Percentiles rank a stretch among this genome's conserved stretches.
Evolutionary conservation across 2,113 vertebrate species (phyloP).

Genomic region (Festucalex cinctus): DNA sequence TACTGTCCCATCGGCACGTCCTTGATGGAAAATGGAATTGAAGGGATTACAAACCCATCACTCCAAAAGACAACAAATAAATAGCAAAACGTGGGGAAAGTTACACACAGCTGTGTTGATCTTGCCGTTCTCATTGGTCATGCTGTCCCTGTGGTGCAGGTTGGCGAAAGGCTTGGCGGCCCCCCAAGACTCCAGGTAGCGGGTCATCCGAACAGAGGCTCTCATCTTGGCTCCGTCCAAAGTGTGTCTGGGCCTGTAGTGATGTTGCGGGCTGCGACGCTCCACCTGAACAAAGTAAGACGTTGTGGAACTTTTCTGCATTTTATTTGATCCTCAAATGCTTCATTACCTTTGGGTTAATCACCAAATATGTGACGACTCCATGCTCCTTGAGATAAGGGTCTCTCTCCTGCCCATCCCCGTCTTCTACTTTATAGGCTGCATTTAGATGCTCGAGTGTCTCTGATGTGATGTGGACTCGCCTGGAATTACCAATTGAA

Average conservation of each 20-base stretch:
- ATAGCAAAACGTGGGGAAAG: background rate
- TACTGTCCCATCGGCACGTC: conserved; percentile 95
- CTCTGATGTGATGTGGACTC: conserved; percentile 94
- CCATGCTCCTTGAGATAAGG: conserved; percentile 92
- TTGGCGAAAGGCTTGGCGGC: conserved; percentile 97
- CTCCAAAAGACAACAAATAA: background rate
- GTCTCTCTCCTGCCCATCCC: conserved; percentile 89
- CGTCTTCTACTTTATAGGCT: conserved; percentile 93
- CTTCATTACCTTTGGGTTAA: conserved; percentile 87
- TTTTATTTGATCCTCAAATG: conserved; percentile 2
- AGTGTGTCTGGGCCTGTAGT: conserved; percentile 83
- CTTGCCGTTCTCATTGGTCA: conserved; percentile 97
- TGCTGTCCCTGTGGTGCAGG: conserved; percentile 94
- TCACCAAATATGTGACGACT: conserved; percentile 91
- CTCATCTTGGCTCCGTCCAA: conserved; percentile 91
- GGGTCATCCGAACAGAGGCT: conserved; percentile 95
- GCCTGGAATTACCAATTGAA: conserved; percentile 62
- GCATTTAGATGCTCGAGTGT: conserved; percentile 92
- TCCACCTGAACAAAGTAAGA: conserved; percentile 75
- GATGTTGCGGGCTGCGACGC: conserved; percentile 85
- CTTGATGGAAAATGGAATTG: conserved; percentile 59
- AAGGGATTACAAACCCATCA: conserved; percentile 11
- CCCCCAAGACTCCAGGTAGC: conserved; percentile 97
- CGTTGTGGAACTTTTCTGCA: background rate
- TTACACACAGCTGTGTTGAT: conserved; percentile 89